Percentiles rank a stretch among this genome's conserved stretches.
These are phyloP conservation scores for Lysiphlebus fabarum DNA, from an alignment of 1,140 invertebrate genomes.

Conservation along the genomic window DNA sequence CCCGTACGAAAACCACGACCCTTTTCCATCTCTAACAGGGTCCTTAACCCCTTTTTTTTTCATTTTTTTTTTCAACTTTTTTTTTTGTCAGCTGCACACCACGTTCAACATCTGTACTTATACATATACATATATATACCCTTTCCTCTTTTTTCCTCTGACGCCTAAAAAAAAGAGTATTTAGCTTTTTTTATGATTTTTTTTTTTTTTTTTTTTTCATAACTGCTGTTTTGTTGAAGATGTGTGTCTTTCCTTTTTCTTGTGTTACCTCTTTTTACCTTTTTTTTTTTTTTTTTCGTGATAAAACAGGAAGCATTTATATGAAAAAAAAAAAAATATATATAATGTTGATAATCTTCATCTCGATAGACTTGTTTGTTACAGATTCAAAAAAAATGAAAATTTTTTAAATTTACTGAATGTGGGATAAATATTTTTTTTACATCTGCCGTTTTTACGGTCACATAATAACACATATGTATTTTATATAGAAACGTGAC, in stretches of 20 bases:
- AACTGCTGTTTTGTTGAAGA: not conserved
- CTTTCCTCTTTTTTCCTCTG: slow-evolving; percentile 10
- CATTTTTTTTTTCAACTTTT: slow-evolving; percentile 48
- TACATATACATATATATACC: slow-evolving; percentile 5
- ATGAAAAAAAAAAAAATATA: no score
- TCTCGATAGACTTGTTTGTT: no score
- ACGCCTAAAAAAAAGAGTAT: slow-evolving; percentile 1
- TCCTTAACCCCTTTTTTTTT: slow-evolving; percentile 53
- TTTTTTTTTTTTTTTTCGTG: slow-evolving; percentile 4
- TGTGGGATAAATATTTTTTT: no score
- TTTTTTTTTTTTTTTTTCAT: no score
- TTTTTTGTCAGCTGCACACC: slow-evolving; percentile 44
- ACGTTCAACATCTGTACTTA: slow-evolving; percentile 50
- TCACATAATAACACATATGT: no score
- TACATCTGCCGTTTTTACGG: no score
- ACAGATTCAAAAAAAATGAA: no score
- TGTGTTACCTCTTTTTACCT: not conserved
- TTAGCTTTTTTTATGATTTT: not conserved
- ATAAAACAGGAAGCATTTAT: not conserved
- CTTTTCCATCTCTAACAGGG: slow-evolving; percentile 29
- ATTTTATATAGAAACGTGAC: no score
- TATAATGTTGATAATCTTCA: no score
- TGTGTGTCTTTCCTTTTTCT: not conserved
- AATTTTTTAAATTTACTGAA: no score
- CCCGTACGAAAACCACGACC: not conserved